phyloP scores from a whole-genome alignment of 2,888 invertebrate genomes.

The Lordiphosa fenestrarum region DNA sequence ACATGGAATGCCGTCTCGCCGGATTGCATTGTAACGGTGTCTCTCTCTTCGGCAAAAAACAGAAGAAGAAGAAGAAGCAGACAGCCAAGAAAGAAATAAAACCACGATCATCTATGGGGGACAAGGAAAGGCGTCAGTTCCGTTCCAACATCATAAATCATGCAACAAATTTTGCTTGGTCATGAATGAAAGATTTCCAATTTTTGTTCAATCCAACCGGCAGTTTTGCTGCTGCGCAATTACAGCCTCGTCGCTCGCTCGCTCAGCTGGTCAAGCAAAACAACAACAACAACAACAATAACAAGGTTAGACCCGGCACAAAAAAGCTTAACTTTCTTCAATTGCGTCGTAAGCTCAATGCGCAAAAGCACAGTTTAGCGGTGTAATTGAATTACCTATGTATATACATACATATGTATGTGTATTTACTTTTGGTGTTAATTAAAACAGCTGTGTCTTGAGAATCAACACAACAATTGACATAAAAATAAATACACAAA shows the following conservation, averaged over 20 bases:
- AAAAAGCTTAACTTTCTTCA: constrained; percentile 65
- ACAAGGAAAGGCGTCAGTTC: constrained; percentile 30
- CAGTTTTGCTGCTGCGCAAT: constrained; percentile 41
- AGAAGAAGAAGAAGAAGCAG: constrained; percentile 24
- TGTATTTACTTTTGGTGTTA: constrained; percentile 48
- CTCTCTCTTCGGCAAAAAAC: constrained; percentile 61
- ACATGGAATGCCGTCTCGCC: constrained; percentile 75
- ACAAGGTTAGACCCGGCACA: constrained; percentile 34
- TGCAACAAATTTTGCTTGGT: constrained; percentile 9
- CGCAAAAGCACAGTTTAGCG: constrained; percentile 3
- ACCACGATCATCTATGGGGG: constrained; percentile 7
- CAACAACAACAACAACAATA: constrained; percentile 43
- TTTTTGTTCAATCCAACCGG: constrained; percentile 34
- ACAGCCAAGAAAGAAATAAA: neutral
- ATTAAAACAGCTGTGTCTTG: constrained; percentile 69
- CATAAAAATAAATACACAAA: constrained; percentile 37
- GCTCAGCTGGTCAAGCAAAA: constrained; percentile 69
- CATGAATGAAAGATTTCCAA: constrained; percentile 5
- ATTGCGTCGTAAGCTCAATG: constrained; percentile 55
- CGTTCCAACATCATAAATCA: constrained; percentile 35
- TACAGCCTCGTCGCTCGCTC: neutral
- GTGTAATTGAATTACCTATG: constrained; percentile 22
- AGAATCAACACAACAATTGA: constrained; percentile 35
- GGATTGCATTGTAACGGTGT: constrained; percentile 67
- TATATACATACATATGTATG: no score